A percentile compares a stretch with the other conserved stretches of the same genome.
Conservation (phyloP, 2,797 vertebrate genomes). For the Periophthalmus magnuspinnatus region DNA sequence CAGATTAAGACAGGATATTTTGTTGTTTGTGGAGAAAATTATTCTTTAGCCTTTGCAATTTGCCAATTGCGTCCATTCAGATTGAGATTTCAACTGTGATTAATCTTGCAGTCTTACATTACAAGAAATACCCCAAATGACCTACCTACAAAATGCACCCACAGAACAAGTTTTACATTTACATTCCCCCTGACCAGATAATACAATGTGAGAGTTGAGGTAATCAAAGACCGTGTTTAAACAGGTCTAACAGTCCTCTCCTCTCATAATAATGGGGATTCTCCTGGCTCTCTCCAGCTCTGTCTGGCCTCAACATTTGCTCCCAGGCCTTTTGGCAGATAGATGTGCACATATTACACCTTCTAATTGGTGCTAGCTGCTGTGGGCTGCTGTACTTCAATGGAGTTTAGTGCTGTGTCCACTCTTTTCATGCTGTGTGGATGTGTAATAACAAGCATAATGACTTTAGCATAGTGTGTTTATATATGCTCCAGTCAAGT, state of each 20-base stretch:
- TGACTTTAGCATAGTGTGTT: conserved; percentile 37
- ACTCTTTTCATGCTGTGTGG: conserved; percentile 51
- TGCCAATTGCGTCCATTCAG: too few species aligned
- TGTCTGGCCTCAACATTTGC: conserved; percentile 64
- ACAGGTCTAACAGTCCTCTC: conserved; percentile 60
- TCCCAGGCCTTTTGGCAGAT: conserved; percentile 70
- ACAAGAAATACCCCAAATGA: neutral
- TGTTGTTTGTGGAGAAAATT: too few species aligned
- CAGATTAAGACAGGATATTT: too few species aligned
- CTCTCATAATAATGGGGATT: conserved; percentile 69
- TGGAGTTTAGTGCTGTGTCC: conserved; percentile 61
- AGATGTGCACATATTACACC: conserved; percentile 70
- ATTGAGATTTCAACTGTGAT: too few species aligned
- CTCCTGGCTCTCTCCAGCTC: conserved; percentile 42
- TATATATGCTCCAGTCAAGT: conserved; percentile 29
- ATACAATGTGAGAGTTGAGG: conserved; percentile 33
- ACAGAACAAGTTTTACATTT: neutral
- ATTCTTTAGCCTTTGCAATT: too few species aligned
- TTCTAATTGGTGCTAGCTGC: conserved; percentile 71
- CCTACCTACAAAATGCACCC: neutral
- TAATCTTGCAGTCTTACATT: neutral
- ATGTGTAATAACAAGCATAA: conserved; percentile 53
- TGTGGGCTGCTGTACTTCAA: conserved; percentile 47
- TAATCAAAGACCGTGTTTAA: conserved; percentile 25
- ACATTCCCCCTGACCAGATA: conserved; percentile 44